Conservation (phyloP, 2,113 vertebrate genomes). For the Neopipo cinnamomea region DNA sequence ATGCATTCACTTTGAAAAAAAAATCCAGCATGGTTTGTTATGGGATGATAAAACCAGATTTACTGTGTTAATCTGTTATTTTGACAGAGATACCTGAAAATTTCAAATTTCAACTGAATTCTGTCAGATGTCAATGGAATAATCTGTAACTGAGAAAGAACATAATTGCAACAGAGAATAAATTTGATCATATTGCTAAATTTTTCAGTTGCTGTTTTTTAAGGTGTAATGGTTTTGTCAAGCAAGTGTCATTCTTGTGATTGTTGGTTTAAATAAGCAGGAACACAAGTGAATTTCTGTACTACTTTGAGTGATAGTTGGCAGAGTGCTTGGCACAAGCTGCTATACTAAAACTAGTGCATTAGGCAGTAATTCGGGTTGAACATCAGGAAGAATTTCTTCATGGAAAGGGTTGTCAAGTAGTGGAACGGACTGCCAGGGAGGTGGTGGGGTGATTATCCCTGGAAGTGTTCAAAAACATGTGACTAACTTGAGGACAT, state of each 20-base stretch:
- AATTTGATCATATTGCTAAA: not conserved
- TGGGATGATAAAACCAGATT: not conserved
- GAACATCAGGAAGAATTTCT: not conserved
- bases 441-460: not conserved
- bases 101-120: not conserved
- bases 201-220: not conserved
- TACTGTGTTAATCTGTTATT: not conserved
- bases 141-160: not conserved
- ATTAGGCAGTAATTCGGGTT: not conserved
- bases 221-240: not conserved
- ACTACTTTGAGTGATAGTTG: not conserved
- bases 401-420: not conserved
- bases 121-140: not conserved
- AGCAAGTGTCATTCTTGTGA: conserved; percentile 7
- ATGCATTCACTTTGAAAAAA: not conserved
- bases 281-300: not conserved
- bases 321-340: not conserved
- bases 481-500: not conserved
- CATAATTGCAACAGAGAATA: not conserved
- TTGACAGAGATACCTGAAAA: not conserved
- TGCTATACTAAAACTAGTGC: not conserved
- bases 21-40: not conserved
- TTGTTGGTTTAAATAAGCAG: not conserved
- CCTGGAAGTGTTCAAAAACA: not conserved
- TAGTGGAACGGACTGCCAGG: not conserved